Evolutionary conservation across 2,797 vertebrate species (phyloP).

Genomic region (Chromis chromis): DNA sequence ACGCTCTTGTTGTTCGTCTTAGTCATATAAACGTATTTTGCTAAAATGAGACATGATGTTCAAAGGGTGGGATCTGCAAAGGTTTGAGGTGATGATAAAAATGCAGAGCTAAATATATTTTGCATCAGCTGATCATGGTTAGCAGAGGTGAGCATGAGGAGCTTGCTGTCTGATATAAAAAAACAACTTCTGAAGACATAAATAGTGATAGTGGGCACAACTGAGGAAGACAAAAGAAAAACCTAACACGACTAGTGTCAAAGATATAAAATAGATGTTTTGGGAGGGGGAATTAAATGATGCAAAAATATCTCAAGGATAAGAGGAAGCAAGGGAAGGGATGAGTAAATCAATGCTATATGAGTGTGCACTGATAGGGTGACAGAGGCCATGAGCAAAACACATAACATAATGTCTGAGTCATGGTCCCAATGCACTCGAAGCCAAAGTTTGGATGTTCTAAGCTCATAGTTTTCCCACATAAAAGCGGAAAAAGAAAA

Average conservation of each 20-base stretch:
- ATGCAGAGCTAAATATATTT: slow-evolving; percentile 26
- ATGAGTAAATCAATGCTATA: slow-evolving; percentile 15
- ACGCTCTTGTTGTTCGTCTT: background rate
- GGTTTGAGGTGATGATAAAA: slow-evolving; percentile 34
- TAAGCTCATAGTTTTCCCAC: slow-evolving; percentile 51
- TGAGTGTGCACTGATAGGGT: slow-evolving; percentile 12
- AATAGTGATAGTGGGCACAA: slow-evolving; percentile 44
- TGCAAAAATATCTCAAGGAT: slow-evolving; percentile 37
- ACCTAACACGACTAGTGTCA: background rate
- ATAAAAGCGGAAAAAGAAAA: slow-evolving; percentile 60
- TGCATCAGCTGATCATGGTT: slow-evolving; percentile 26
- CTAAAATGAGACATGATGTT: background rate
- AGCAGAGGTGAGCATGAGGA: too few species aligned
- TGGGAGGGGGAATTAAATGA: background rate
- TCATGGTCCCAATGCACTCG: slow-evolving; percentile 34
- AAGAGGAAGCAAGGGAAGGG: slow-evolving; percentile 28
- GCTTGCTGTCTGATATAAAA: slow-evolving; percentile 44
- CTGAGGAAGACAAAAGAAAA: background rate
- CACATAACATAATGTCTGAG: slow-evolving; percentile 27
- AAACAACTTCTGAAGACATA: slow-evolving; percentile 29
- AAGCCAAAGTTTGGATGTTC: slow-evolving; percentile 28
- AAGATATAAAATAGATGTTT: slow-evolving; percentile 13
- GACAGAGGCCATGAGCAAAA: slow-evolving; percentile 29
- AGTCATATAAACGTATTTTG: background rate
- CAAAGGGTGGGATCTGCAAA: background rate